Base-by-base conservation (phyloP, 2,113 vertebrate genomes). In the Ceyx cyanopectus region DNA sequence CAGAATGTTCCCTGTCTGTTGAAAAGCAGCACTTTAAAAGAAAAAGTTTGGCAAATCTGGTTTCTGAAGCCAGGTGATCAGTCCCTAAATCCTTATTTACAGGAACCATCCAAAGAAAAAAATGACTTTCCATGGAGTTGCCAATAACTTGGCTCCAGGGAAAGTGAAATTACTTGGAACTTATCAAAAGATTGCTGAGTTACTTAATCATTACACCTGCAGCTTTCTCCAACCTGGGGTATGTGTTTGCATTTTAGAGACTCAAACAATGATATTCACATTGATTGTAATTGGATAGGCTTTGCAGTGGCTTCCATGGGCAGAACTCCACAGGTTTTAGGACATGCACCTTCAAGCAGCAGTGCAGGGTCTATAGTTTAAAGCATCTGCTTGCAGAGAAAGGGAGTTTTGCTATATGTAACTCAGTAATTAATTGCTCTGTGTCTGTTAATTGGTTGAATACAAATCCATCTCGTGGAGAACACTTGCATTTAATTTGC, bases 401-500 rank as follows among this genome's bases (percentile, higher is more conserved):
- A 56, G n/a, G 29, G n/a, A n/a, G 11, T 68, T 92, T 81, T 93
- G 80, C 51, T 89, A 7, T 53, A 12, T 32, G 15, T 69, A 15
- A 1, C 16, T 87, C 68, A 53, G 43, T 81, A 73, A 86, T 85
- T 89, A 93, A 53, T 85, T 91, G 63, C 40, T 46, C 30, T 45
- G n/a, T 21, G 65, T 40, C n/a, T 68, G 37, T 87, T 95, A 56
- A 67, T 24, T 92, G 84, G 67, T 41, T 81, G 65, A 85, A 61
- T 81, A 77, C n/a, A 93, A 92, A 85, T 43, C 53, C 29, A 70
- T 77, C 21, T 57, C n/a, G 77, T 57, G 81, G 56, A 45, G 72
- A 95, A 60, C 40, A 82, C 75, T 93, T 83, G 43, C 77, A 87
- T 89, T 95, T 87, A 76, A 87, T 92, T 92, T 94, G 20, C 46